A percentile compares a stretch with the other conserved stretches of the same genome.
phyloP scores from a whole-genome alignment of 2,888 invertebrate genomes.

The Shargacucullia verbasci region DNA sequence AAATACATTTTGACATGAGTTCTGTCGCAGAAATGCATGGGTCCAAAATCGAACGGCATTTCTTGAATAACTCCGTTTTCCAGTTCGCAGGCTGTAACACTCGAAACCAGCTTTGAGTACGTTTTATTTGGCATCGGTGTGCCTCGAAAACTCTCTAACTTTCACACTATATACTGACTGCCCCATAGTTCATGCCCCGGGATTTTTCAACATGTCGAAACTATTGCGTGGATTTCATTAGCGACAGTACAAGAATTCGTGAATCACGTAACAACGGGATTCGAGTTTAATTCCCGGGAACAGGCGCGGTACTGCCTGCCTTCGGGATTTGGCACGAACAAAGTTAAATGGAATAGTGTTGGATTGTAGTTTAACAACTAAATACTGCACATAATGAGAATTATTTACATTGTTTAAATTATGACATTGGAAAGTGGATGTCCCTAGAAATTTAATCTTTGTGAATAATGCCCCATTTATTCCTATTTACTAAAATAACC shows the following conservation, averaged over 20 bases:
- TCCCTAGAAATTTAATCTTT: background rate
- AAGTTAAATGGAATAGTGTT: conserved; percentile 52
- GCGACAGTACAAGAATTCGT: conserved; percentile 47
- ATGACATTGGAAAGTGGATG: conserved; percentile 2
- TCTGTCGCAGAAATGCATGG: background rate
- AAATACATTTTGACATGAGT: too few relatives aligned
- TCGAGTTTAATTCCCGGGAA: conserved; percentile 47
- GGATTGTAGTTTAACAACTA: conserved; percentile 39
- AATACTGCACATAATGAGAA: conserved; percentile 29
- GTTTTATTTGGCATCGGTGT: conserved; percentile 15
- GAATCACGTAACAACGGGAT: conserved; percentile 53
- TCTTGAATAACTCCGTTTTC: conserved; percentile 23
- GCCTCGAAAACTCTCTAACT: conserved; percentile 13
- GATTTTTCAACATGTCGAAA: conserved; percentile 40
- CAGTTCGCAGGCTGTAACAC: conserved; percentile 14
- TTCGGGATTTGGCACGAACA: conserved; percentile 48
- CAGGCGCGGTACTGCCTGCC: conserved; percentile 28
- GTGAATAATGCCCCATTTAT: too few relatives aligned
- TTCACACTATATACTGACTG: conserved; percentile 5
- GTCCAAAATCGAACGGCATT: conserved; percentile 17
- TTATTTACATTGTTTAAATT: conserved; percentile 36
- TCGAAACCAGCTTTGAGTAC: conserved; percentile 19
- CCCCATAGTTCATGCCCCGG: conserved; percentile 1
- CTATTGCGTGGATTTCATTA: conserved; percentile 37
- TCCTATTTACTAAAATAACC: too few relatives aligned